Conservation (phyloP, 2,113 vertebrate genomes). For the Furnarius figulus region DNA sequence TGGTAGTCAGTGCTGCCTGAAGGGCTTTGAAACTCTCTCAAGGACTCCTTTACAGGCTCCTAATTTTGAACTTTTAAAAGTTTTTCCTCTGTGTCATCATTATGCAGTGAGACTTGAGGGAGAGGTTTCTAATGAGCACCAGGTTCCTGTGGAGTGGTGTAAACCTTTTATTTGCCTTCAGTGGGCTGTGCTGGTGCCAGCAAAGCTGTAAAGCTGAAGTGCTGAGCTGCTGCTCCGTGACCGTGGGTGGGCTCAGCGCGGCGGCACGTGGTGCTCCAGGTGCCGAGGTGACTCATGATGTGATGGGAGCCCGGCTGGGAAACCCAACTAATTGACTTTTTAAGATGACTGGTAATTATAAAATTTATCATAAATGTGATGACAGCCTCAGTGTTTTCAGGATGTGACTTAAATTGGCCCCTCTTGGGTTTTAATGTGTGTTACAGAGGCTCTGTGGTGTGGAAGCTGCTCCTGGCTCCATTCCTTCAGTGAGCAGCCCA, state of each 20-base stretch:
- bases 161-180: neutral
- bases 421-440: neutral
- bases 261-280: neutral
- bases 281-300: neutral
- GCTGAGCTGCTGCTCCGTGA: fast-evolving
- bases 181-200: neutral
- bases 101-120: neutral
- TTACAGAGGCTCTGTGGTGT: neutral
- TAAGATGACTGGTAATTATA: neutral
- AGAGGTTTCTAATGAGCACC: neutral
- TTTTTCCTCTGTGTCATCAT: neutral
- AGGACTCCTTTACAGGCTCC: neutral
- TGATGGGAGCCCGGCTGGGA: neutral
- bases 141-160: neutral
- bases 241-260: neutral
- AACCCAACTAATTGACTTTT: neutral
- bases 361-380: neutral
- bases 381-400: neutral
- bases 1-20: neutral
- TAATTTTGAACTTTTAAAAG: neutral
- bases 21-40: neutral
- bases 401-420: neutral
- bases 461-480: neutral
- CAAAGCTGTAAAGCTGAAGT: neutral
- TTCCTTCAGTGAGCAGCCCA: neutral